Evolutionary conservation across 2,797 vertebrate species (phyloP), one percentile per base, ranked within the genome.

Genomic region (Megalops cyprinoides): DNA sequence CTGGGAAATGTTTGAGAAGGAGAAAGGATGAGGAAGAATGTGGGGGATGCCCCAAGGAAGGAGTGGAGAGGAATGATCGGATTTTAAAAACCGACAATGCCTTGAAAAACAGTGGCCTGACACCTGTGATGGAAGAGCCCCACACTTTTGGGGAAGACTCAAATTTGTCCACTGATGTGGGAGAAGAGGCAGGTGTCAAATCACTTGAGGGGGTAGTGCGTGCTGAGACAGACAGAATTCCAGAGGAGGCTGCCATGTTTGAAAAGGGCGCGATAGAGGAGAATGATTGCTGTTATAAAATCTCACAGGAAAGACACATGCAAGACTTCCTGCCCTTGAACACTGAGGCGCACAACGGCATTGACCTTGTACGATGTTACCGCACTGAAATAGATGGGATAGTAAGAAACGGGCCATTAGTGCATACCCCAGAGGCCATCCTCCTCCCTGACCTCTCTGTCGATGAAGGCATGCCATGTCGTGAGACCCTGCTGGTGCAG

Each of bases 401-500:
- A 6, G 51, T 62, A n/a, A 83, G 67, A n/a, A 74, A 77, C 82
- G 48, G 39, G 2, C 55, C 77, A 18, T 75, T 77, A 39, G 23
- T 55, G 28, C 49, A 55, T 2, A 71, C 84, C 9, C 67, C 34
- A 14, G 75, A 78, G 71, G 49, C 37, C 69, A 20, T 48, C 12
- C 44, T 25, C 8, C 15, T 76, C 31, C 3, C n/a, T 44, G 53
- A n/a, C 51, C 18, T 42, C 25, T 46, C 81, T 25, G 55, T 76
- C 67, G 25, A 37, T 2, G 56, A 76, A 9, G 28, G 39, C 14
- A 48, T 58, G 12, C 78, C 8, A 8, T 49, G 46, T 74, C 91
- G 93, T 0, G 95, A 96, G 82, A 76, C 83, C 65, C 90, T 94
- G 56, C 92, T 97, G 81, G 80, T 93, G 42, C 95, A 95, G 91